Conservation (phyloP, 2,888 invertebrate genomes). For the Harpalus rufipes region DNA sequence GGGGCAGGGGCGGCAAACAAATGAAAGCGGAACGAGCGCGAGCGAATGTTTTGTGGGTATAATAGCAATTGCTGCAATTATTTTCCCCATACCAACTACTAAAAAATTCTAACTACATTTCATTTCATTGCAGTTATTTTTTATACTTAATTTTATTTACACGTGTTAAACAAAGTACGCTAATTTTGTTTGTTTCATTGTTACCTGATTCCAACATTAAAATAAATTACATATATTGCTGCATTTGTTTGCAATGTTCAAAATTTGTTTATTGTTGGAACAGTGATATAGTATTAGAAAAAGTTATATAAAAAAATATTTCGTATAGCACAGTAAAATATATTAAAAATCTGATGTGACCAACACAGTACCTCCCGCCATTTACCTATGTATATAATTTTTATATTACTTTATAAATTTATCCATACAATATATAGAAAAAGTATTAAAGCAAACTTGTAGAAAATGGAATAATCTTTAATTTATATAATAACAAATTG, state of each 20-base stretch:
- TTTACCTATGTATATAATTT: too few relatives aligned
- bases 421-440: too few relatives aligned
- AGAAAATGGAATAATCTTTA: too few relatives aligned
- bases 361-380: too few relatives aligned
- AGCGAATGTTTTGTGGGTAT: conserved; percentile 41
- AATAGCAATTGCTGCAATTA: conserved; percentile 43
- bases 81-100: conserved; percentile 23
- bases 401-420: too few relatives aligned
- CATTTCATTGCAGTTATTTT: conserved; percentile 34
- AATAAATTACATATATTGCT: background rate
- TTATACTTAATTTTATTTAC: conserved; percentile 36
- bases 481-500: too few relatives aligned
- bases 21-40: conserved; percentile 33
- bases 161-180: conserved; percentile 8
- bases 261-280: too few relatives aligned
- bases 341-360: too few relatives aligned
- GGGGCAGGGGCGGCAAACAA: conserved; percentile 1
- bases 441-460: too few relatives aligned
- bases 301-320: too few relatives aligned
- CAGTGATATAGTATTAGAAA: too few relatives aligned
- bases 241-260: background rate
- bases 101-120: conserved; percentile 35
- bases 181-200: background rate
- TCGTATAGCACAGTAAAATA: too few relatives aligned
- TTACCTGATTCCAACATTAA: background rate